These are phyloP conservation scores for Thereva nobilitata DNA, from an alignment of 2,888 invertebrate genomes.

Conservation along the genomic window DNA sequence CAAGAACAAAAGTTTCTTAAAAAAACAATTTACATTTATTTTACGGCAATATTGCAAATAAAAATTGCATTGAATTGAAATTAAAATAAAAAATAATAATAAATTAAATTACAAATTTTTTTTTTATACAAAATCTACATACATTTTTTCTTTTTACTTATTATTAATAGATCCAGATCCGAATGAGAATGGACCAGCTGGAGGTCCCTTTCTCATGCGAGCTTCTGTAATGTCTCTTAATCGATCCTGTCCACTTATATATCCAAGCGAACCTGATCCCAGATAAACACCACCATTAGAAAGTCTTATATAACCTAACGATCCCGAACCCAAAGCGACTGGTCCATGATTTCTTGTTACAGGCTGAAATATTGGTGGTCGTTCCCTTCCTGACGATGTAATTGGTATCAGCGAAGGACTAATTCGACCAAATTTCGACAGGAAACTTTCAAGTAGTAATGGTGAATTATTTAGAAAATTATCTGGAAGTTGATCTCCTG, in stretches of 20 bases:
- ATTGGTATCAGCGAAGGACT: constrained; percentile 25
- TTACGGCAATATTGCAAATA: no score
- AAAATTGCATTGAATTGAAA: no score
- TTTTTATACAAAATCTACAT: not conserved
- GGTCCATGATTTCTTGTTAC: constrained; percentile 44
- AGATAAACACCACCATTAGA: constrained; percentile 56
- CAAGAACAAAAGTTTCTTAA: no score
- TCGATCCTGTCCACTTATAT: constrained; percentile 53
- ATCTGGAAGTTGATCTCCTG: constrained; percentile 51
- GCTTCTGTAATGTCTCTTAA: constrained; percentile 49
- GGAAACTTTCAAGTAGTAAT: constrained; percentile 47
- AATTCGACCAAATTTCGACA: constrained; percentile 45
- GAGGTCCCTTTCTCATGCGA: constrained; percentile 43
- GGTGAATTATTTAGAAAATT: constrained; percentile 47
- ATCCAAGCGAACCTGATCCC: constrained; percentile 58
- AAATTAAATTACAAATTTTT: not conserved
- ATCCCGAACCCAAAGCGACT: constrained; percentile 57
- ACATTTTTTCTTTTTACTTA: constrained; percentile 4
- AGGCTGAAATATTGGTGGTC: constrained; percentile 37
- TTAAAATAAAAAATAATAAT: not conserved
- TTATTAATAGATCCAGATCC: constrained; percentile 9
- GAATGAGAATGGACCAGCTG: constrained; percentile 27
- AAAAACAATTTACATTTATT: no score
- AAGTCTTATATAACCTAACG: constrained; percentile 55
- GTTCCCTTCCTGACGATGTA: constrained; percentile 10